Base-by-base conservation (phyloP, 2,888 invertebrate genomes). In the Pollenia labialis region DNA sequence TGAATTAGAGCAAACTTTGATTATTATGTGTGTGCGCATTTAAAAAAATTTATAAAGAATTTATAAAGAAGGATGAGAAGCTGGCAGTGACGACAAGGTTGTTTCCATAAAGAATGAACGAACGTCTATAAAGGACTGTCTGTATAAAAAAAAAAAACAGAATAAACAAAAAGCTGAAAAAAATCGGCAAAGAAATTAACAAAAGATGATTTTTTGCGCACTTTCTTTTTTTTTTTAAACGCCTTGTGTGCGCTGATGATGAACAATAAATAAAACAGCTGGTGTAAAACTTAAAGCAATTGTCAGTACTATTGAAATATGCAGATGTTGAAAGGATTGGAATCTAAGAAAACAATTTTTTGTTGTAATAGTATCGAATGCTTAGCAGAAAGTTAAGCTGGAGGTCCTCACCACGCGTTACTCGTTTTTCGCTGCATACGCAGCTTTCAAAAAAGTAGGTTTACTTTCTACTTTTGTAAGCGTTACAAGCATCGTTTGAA, bases 241-340 rank as follows among this genome's bases (percentile, higher is more conserved):
- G 81, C 64, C 68, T 81, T 84, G 58, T 64, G 69, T 81, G 68
- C 54, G 60, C 62, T 68, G 60, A 56, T 60, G 66, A 81, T 68
- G 64, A 84, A 87, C 81, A 81, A 74, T 77, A 68, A 81, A 72
- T 80, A 85, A 77, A 87, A 69, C 87, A 87, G 87, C 87, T 87
- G 87, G 87, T 87, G 87, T 81, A 84, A 84, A 84, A 84, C 77
- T 84, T 52, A 77, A 87, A 87, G 84, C 84, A 81, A 87, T 87
- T 87, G 84, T 62, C 50, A 68, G 52, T 52, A 69, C 48, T 76
- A n/a, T 4, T 46, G 46, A 14, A 11, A 10, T n/a, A 52, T 44
- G 0, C 85, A 85, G 81, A 6, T 6, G 16, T 9, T 16, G 0
- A 42, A 85, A 79, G 60, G 54, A 58, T 60, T 76, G 2, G 44